phyloP scores from a whole-genome alignment of 2,113 vertebrate species.

The Calypte anna region DNA sequence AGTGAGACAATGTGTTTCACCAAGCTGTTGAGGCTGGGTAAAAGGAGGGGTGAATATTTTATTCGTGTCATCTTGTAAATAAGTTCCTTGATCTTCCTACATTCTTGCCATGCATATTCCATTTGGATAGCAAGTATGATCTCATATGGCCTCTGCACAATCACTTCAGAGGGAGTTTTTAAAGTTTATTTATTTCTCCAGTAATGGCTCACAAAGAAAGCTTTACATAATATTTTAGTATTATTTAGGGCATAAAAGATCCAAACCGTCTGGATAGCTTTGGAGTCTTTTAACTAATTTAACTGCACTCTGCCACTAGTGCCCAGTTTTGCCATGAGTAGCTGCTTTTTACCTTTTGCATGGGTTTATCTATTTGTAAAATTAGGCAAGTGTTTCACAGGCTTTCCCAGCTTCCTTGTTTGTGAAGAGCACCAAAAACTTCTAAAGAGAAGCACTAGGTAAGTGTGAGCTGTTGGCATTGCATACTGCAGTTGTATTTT shows the following conservation, averaged over 20 bases:
- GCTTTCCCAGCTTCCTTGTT: not conserved
- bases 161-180: slow-evolving; percentile 14
- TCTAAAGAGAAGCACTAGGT: not conserved
- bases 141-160: slow-evolving; percentile 25
- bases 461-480: not conserved
- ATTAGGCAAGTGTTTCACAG: not conserved
- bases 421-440: slow-evolving; percentile 1
- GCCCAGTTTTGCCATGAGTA: not conserved
- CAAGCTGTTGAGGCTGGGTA: slow-evolving; percentile 21
- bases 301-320: not conserved
- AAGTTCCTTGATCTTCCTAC: slow-evolving; percentile 29
- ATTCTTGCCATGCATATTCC: slow-evolving; percentile 28
- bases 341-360: not conserved
- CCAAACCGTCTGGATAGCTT: slow-evolving; percentile 19
- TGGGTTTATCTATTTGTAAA: slow-evolving; percentile 7
- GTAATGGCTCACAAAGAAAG: slow-evolving; percentile 27
- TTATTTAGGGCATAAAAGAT: slow-evolving; percentile 43
- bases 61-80: slow-evolving; percentile 44
- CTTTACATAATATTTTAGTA: slow-evolving; percentile 53
- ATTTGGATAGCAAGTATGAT: slow-evolving; percentile 53
- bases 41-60: not conserved
- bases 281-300: not conserved
- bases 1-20: slow-evolving; percentile 7
- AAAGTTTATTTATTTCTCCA: not conserved
- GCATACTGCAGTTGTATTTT: slow-evolving; percentile 21